These are phyloP conservation scores for Pseudomyrmex sp. DNA, from an alignment of 1,140 invertebrate species.

Conservation along the genomic window DNA sequence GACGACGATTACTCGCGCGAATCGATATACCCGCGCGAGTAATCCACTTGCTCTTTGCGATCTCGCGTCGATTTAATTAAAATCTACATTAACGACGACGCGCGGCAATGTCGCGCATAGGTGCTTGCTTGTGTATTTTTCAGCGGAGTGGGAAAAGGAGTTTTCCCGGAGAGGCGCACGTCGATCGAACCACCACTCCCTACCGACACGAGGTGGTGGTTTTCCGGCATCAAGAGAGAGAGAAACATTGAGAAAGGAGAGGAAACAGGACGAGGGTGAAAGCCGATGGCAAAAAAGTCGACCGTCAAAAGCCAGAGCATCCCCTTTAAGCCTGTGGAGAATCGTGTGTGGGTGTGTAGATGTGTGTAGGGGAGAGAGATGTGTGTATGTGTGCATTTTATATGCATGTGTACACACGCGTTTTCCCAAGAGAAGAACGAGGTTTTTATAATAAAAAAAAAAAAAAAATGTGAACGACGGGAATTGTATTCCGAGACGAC, in stretches of 20 bases:
- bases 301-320: slow-evolving; percentile 63
- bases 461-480: slow-evolving; percentile 54
- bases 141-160: background rate
- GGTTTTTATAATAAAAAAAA: slow-evolving; percentile 56
- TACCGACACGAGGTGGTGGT: background rate
- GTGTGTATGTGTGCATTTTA: background rate
- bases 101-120: background rate
- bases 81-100: slow-evolving; percentile 18
- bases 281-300: slow-evolving; percentile 52
- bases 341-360: background rate
- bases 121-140: slow-evolving; percentile 28
- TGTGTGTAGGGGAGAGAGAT: no score
- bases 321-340: slow-evolving; percentile 64
- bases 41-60: slow-evolving; percentile 10
- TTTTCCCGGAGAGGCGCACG: slow-evolving; percentile 8
- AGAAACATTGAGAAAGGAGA: slow-evolving; percentile 19
- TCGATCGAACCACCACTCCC: slow-evolving; percentile 32
- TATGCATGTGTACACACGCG: background rate
- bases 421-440: background rate
- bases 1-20: background rate
- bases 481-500: slow-evolving; percentile 56
- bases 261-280: slow-evolving; percentile 44
- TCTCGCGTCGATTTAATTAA: slow-evolving; percentile 33
- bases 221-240: background rate
- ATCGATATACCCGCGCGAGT: background rate